These are phyloP conservation scores for Watsonalla cultraria DNA, from an alignment of 2,888 invertebrate genomes.

Conservation along the genomic window DNA sequence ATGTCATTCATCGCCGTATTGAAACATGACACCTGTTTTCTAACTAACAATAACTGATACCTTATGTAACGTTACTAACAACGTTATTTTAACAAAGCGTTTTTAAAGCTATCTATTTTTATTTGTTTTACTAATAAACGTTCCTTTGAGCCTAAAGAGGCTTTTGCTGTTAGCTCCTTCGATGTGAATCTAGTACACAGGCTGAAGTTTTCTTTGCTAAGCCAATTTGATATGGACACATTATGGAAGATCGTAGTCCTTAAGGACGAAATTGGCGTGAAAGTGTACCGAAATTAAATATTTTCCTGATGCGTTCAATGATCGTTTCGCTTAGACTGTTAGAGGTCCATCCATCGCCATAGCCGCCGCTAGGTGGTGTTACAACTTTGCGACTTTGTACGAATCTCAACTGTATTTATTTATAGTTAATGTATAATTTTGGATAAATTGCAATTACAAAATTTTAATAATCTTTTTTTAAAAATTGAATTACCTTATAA, in stretches of 20 bases:
- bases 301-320: conserved; percentile 58
- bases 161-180: conserved; percentile 40
- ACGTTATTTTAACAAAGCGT: conserved; percentile 52
- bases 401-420: background rate
- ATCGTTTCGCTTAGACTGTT: conserved; percentile 61
- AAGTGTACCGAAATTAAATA: conserved; percentile 25
- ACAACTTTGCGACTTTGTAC: conserved; percentile 36
- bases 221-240: conserved; percentile 47
- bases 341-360: conserved; percentile 63
- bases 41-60: conserved; percentile 18
- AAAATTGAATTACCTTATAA: too few relatives aligned
- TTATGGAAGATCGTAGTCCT: conserved; percentile 47
- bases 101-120: conserved; percentile 29
- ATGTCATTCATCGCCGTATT: conserved; percentile 41
- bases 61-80: conserved; percentile 41
- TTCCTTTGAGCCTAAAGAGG: conserved; percentile 28
- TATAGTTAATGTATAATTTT: too few relatives aligned
- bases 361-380: conserved; percentile 42
- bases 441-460: too few relatives aligned
- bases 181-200: conserved; percentile 28
- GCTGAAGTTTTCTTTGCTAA: conserved; percentile 48
- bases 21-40: background rate
- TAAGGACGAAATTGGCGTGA: conserved; percentile 32
- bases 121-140: conserved; percentile 10
- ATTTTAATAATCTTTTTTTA: too few relatives aligned